Evolutionary conservation across 2,888 invertebrate genomes (phyloP).

Genomic region (Alviniconcha strummeri): DNA sequence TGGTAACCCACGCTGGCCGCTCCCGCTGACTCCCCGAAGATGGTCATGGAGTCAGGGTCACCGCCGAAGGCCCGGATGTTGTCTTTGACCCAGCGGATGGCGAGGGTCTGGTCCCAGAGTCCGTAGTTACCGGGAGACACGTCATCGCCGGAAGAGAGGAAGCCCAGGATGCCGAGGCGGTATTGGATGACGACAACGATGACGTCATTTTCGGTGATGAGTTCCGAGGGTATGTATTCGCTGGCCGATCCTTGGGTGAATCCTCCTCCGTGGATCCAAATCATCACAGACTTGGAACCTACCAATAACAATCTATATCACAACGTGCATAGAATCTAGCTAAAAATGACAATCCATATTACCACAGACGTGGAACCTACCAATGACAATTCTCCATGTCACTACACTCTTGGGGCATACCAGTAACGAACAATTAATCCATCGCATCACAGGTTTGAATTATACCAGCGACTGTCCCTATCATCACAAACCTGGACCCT

Average conservation of each 20-base stretch:
- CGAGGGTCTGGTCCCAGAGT: slow-evolving; percentile 30
- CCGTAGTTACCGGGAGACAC: slow-evolving; percentile 29
- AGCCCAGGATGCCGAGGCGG: slow-evolving; percentile 31
- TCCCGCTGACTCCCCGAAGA: slow-evolving; percentile 29
- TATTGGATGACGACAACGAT: slow-evolving; percentile 35
- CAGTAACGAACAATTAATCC: no score
- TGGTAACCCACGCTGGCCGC: slow-evolving; percentile 28
- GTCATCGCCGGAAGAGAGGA: slow-evolving; percentile 28
- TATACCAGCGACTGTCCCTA: no score
- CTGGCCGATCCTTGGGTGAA: neutral
- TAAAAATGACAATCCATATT: no score
- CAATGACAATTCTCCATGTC: no score
- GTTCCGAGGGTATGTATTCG: neutral
- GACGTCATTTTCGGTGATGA: slow-evolving; percentile 28
- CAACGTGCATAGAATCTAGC: no score
- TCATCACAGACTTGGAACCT: slow-evolving; percentile 25
- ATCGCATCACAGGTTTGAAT: no score
- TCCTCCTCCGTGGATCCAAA: slow-evolving; percentile 32
- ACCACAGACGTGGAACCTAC: no score
- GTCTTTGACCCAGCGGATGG: slow-evolving; percentile 30
- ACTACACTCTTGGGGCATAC: no score
- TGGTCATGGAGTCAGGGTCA: slow-evolving; percentile 25
- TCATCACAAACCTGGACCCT: no score
- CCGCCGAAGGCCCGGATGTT: slow-evolving; percentile 35
- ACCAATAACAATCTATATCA: neutral